phyloP scores from a whole-genome alignment of 1,140 invertebrate genomes.

The Akabosia matsudoensis region DNA sequence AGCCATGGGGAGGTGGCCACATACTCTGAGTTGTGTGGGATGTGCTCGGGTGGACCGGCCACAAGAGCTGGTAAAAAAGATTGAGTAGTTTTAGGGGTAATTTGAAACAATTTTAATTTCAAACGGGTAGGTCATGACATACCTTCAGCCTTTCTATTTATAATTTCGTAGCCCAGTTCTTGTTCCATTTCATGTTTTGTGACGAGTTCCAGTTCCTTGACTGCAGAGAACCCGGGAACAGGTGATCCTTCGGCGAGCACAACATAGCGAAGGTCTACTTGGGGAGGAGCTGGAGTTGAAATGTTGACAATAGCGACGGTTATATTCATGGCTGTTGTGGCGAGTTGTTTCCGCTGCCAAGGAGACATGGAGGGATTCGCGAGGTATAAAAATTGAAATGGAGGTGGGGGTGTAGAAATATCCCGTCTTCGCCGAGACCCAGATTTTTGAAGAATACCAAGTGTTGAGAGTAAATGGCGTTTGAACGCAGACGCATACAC shows the following conservation, averaged over 20 bases:
- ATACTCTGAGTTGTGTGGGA: neutral
- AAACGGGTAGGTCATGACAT: neutral
- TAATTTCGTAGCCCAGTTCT: conserved; percentile 44
- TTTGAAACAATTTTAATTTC: neutral
- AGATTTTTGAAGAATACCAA: conserved; percentile 26
- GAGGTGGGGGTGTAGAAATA: neutral
- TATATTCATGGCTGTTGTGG: conserved; percentile 41
- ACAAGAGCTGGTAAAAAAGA: conserved; percentile 34
- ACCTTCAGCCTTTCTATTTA: conserved; percentile 46
- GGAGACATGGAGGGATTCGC: neutral
- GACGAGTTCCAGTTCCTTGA: conserved; percentile 41
- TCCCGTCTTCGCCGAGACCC: neutral
- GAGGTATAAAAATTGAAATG: neutral
- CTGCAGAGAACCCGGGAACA: conserved; percentile 37
- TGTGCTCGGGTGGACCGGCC: conserved; percentile 17
- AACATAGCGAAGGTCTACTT: conserved; percentile 38
- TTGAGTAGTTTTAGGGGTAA: neutral
- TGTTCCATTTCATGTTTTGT: conserved; percentile 46
- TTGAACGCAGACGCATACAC: conserved; percentile 46
- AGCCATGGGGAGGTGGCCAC: conserved; percentile 39
- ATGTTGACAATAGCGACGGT: conserved; percentile 43
- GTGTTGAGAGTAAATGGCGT: conserved; percentile 34
- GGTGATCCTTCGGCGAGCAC: conserved; percentile 44
- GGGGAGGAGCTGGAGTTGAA: neutral
- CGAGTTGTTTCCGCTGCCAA: conserved; percentile 25